phyloP scores from a whole-genome alignment of 2,113 vertebrate species.

The Indri indri region DNA sequence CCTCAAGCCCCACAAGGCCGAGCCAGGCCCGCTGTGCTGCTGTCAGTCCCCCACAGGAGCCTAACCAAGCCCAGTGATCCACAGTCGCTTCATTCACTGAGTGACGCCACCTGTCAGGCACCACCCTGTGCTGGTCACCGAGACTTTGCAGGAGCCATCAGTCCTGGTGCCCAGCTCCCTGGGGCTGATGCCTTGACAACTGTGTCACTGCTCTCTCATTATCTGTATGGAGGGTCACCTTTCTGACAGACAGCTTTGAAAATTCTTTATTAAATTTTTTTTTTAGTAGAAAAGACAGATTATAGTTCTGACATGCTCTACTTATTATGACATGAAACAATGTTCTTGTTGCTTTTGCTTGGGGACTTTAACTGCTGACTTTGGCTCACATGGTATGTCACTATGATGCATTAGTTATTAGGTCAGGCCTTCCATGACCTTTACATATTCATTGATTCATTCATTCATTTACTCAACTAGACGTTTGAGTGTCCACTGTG shows the following conservation, averaged over 20 bases:
- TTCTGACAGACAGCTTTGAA: slow-evolving; percentile 44
- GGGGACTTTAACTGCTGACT: not conserved
- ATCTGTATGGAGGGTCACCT: slow-evolving; percentile 30
- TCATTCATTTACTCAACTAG: not conserved
- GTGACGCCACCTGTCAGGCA: not conserved
- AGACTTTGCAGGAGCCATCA: not conserved
- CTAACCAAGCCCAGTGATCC: rapidly evolving
- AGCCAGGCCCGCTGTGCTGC: not conserved
- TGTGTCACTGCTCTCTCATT: not conserved
- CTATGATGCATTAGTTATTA: not conserved
- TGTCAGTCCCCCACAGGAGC: rapidly evolving
- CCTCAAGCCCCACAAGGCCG: not conserved
- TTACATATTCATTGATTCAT: not conserved
- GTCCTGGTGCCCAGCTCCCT: rapidly evolving
- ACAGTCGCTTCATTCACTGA: not conserved
- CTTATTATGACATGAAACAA: slow-evolving; percentile 42
- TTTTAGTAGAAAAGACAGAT: slow-evolving; percentile 58
- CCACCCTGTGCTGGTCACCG: not conserved
- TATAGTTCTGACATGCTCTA: slow-evolving; percentile 52
- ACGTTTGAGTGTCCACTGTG: not conserved
- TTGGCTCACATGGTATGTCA: not conserved
- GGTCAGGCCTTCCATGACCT: not conserved
- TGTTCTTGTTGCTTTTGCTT: not conserved
- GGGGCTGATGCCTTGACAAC: not conserved
- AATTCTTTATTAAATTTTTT: slow-evolving; percentile 2